Evolutionary conservation across 1,140 invertebrate genomes (phyloP).

Genomic region (Mizuhopecten yessoensis): DNA sequence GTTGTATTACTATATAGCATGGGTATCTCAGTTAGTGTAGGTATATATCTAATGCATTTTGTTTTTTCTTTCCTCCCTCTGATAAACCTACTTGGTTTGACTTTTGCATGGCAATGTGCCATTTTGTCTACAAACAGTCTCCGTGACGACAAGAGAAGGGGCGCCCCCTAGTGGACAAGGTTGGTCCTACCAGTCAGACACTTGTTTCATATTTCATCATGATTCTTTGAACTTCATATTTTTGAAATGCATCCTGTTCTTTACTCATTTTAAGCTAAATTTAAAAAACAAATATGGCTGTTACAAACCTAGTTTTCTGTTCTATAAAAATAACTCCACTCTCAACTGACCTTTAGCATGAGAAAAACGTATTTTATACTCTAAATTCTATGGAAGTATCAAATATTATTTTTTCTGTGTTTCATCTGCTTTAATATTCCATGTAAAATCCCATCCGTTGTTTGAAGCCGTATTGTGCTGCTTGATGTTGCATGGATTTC

Average conservation of each 20-base stretch:
- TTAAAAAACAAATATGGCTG: neutral
- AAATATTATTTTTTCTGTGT: neutral
- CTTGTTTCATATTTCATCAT: conserved; percentile 28
- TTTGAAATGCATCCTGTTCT: neutral
- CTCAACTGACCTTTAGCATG: neutral
- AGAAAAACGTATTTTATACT: no score
- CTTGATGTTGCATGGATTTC: conserved; percentile 25
- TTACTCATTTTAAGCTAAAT: neutral
- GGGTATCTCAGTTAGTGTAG: neutral
- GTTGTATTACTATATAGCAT: neutral
- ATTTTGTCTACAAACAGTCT: conserved; percentile 66
- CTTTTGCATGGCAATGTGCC: conserved; percentile 62
- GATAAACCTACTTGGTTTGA: conserved; percentile 31
- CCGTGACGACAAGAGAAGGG: conserved; percentile 56
- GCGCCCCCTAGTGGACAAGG: conserved; percentile 59
- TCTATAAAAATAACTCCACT: neutral
- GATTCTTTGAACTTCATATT: neutral
- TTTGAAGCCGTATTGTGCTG: neutral
- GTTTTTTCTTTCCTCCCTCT: conserved; percentile 41
- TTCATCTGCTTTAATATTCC: neutral
- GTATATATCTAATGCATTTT: conserved; percentile 44
- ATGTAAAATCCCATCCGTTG: neutral
- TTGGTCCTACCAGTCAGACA: conserved; percentile 56
- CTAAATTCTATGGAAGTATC: neutral
- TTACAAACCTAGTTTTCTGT: neutral